Conservation (phyloP, 2,888 invertebrate genomes). For the Lampropteryx suffumata region DNA sequence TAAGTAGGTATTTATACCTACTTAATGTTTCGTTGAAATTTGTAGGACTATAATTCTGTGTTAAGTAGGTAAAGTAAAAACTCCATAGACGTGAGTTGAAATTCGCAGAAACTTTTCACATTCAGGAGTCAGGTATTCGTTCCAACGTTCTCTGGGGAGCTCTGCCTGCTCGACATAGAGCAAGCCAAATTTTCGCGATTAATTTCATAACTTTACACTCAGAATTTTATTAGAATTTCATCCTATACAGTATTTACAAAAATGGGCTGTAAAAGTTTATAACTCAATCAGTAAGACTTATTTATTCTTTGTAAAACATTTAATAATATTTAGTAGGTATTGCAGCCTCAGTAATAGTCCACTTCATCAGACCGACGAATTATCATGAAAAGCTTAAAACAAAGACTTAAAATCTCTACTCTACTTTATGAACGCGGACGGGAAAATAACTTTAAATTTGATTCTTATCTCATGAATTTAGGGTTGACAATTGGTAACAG, state of each 20-base stretch:
- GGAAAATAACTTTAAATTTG: slow-evolving; percentile 28
- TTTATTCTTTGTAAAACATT: no score
- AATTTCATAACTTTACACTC: slow-evolving; percentile 57
- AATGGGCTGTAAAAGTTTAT: slow-evolving; percentile 1
- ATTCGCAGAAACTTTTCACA: slow-evolving; percentile 57
- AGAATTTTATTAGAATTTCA: slow-evolving; percentile 46
- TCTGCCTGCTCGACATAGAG: slow-evolving; percentile 46
- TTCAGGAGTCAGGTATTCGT: slow-evolving; percentile 56
- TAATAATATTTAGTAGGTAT: no score
- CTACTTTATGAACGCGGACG: slow-evolving; percentile 53
- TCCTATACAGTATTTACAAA: slow-evolving; percentile 8
- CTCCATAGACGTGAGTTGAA: slow-evolving; percentile 38
- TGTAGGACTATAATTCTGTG: slow-evolving; percentile 39
- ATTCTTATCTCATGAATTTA: slow-evolving; percentile 5
- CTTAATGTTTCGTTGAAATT: slow-evolving; percentile 37
- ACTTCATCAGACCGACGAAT: slow-evolving; percentile 16
- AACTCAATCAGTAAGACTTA: no score
- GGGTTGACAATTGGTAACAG: slow-evolving; percentile 13
- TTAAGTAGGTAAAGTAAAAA: slow-evolving; percentile 54
- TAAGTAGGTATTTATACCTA: no score
- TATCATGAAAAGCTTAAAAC: slow-evolving; percentile 31
- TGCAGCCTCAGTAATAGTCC: background rate
- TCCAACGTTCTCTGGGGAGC: slow-evolving; percentile 45
- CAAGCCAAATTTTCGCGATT: slow-evolving; percentile 53
- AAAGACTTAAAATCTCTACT: slow-evolving; percentile 42